Percentiles rank a stretch among this genome's conserved stretches.
Conservation (phyloP, 2,113 vertebrate species). For the Kryptolebias marmoratus region DNA sequence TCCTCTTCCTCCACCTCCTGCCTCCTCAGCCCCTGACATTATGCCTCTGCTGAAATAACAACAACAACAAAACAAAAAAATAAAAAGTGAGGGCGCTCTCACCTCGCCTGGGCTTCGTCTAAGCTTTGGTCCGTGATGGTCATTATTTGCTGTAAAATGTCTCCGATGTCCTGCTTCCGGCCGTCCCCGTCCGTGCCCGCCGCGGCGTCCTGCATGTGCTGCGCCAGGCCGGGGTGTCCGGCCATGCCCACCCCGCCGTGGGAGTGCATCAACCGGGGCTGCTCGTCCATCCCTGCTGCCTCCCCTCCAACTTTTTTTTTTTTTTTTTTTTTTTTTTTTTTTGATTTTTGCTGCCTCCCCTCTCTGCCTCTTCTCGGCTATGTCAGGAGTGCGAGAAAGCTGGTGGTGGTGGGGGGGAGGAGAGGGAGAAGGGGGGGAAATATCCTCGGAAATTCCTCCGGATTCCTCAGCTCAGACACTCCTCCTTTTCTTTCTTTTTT, state of each 20-base stretch:
- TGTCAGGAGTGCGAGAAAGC: slow-evolving; percentile 42
- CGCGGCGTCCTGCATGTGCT: slow-evolving; percentile 94
- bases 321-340: slow-evolving; percentile 23
- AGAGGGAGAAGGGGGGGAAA: slow-evolving; percentile 39
- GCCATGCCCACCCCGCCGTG: slow-evolving; percentile 96
- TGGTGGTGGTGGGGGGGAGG: background rate
- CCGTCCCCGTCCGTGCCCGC: slow-evolving; percentile 92
- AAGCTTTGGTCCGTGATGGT: slow-evolving; percentile 99
- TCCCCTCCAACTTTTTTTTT: slow-evolving; percentile 74
- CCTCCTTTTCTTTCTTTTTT: slow-evolving; percentile 65
- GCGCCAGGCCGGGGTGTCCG: slow-evolving; percentile 96
- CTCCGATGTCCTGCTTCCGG: slow-evolving; percentile 98
- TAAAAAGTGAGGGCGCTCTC: slow-evolving; percentile 50
- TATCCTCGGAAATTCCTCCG: slow-evolving; percentile 83
- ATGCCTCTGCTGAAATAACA: too few species aligned
- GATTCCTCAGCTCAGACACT: slow-evolving; percentile 74
- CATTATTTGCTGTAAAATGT: slow-evolving; percentile 99
- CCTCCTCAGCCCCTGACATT: too few species aligned
- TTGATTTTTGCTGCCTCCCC: too few species aligned
- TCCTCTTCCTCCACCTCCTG: background rate
- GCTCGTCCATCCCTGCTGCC: slow-evolving; percentile 90
- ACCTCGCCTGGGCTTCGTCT: slow-evolving; percentile 99
- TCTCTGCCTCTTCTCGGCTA: slow-evolving; percentile 21
- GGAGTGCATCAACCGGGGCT: slow-evolving; percentile 96
- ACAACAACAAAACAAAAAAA: too few species aligned